These are phyloP conservation scores for Carcharodon carcharias DNA, from an alignment of 2,797 vertebrate genomes.

Conservation along the genomic window DNA sequence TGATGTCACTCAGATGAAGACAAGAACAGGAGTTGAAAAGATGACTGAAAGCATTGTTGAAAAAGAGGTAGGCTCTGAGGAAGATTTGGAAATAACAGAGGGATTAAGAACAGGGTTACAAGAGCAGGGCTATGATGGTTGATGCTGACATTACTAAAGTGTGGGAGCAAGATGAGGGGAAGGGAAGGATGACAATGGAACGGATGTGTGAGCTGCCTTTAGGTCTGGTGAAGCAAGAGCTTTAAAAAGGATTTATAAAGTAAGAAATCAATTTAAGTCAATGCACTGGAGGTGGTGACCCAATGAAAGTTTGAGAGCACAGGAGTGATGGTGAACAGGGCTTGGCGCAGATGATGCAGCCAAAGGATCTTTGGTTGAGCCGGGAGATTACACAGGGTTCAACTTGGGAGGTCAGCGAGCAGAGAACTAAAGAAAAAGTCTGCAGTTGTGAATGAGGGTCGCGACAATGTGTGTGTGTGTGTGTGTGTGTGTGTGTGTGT, in stretches of 20 bases:
- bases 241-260: neutral
- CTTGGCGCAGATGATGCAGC: neutral
- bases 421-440: neutral
- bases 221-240: neutral
- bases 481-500: too few relatives aligned
- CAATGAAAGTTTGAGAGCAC: neutral
- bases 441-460: neutral
- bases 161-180: neutral
- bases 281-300: neutral
- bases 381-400: neutral
- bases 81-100: neutral
- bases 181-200: too few relatives aligned
- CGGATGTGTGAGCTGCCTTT: too few relatives aligned
- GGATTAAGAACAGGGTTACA: neutral
- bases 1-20: neutral
- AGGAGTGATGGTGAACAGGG: neutral
- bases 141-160: neutral
- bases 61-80: neutral
- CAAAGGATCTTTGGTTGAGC: neutral
- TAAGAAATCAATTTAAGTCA: neutral
- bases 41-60: neutral
- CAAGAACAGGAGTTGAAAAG: neutral
- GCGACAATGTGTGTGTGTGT: neutral
- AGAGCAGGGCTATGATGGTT: neutral
- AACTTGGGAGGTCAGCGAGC: neutral